Evolutionary conservation across 1,140 invertebrate genomes (phyloP), one percentile per base, ranked within the genome.

Genomic region (Apis dorsata): DNA sequence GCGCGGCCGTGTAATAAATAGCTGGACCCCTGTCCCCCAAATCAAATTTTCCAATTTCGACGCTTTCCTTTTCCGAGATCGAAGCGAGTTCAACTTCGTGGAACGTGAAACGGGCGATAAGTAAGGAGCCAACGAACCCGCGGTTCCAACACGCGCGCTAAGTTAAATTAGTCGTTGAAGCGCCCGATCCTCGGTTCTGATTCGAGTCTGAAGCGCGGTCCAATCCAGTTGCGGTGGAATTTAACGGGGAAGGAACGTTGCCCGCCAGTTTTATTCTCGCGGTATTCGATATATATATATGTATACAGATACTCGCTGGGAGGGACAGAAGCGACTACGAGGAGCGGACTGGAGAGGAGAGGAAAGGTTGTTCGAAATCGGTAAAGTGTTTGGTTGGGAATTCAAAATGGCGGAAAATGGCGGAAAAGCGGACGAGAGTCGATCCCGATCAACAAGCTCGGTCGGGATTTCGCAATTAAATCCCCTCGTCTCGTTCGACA

Each of bases 211-310:
- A 24, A 60, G n/a, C 57, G 51, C 62, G 72, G 49, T 66, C 57
- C 34, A 49, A 34, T 21, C 76, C 49, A 59, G 19, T 85, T 34
- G 2, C 63, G 75, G 10, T 34, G 53, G 62, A 71, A 44, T 75
- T 63, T 87, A 83, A 87, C 55, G 28, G 28, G 83, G 69, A 72
- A 34, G 55, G 10, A 24, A 13, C 12, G 12, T 24, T 49, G 17
- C n/a, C n/a, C 34, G 28, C 28, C 19, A 72, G 65, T 79, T 76
- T 79, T 84, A 83, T 79, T 83, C 81, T 28, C 11, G 55, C 15
- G 19, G 78, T 86, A 86, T 86, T 76, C 34, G 5, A 13, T n/a
- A 84, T n/a, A 83, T 66, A 75, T 70, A 65, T 83, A 24, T 24
- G 24, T 24, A 24, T 24, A 24, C 0, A 24, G 24, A 0, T 24